Base-by-base conservation (phyloP, 2,888 invertebrate species). In the Ochlodes sylvanus region DNA sequence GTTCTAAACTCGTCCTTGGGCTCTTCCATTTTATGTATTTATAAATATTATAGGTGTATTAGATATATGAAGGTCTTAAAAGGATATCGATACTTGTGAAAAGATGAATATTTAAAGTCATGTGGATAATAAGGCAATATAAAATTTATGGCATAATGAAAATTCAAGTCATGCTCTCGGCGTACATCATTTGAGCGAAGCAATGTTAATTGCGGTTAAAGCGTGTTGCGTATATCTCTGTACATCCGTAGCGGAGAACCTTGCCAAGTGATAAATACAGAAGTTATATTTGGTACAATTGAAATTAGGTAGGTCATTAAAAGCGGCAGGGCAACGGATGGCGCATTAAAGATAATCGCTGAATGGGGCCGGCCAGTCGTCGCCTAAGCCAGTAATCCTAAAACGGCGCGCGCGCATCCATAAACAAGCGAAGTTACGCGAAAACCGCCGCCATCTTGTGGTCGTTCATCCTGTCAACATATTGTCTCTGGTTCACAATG, bases 391-490 rank as follows among this genome's bases (percentile, higher is more conserved):
- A 76, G 85, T 86, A 87, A 88, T 87, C 90, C 90, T 87, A 88
- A 90, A 89, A 84, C 85, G 86, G 89, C 89, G 89, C 85, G 74
- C 77, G 87, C 87, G 89, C 88, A 83, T 66, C 86, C 84, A 89
- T 92, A 91, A 92, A 91, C 90, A 89, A 87, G 81, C 71, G 78
- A 80, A 88, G 85, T 89, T 90, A 89, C 90, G 89, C 86, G 87
- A 89, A 89, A 88, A 84, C 85, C 82, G 79, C 77, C 83, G 89
- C 91, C 92, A 88, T 89, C 81, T 81, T 89, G 89, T 84, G 87
- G 84, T 82, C 90, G 86, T 90, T 92, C 89, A 89, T 90, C 84
- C 90, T 92, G 92, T 93, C 93, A 92, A 88, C 92, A 88, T 90
- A 89, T 90, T 90, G 91, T 92, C 91, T 87, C 79, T 82, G 88